Base-by-base conservation (phyloP, 2,113 vertebrate species). In the Hypomesus transpacificus region DNA sequence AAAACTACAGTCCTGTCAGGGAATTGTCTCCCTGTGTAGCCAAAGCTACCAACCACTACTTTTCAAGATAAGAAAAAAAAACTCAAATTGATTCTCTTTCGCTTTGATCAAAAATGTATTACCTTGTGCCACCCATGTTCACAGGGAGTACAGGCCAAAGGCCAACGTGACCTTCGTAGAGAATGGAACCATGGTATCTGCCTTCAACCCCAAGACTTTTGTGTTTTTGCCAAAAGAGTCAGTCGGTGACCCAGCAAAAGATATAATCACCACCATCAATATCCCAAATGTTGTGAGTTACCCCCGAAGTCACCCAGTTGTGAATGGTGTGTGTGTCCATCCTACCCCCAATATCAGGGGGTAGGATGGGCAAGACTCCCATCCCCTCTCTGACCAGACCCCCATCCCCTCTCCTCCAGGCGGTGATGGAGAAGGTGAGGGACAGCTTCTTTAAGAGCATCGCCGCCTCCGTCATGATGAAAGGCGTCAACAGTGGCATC, bases 271-370 rank as follows among this genome's bases (percentile, higher is more conserved):
- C 75, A 96, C 96, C 3, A 16, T 98, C 79, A 98, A 98, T 87
- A 94, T 99, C 77, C 97, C 97, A 46, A 90, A 90, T 9, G 85
- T 98, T 94, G 97, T 99, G 88, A 96, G 96, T 92, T 59, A 39
- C 39, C n/a, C 62, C 5, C 5, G 2, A 1, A 39, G 9, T 13
- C 39, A 46, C 31, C 31, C 31, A 34, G 31, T 7, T 34, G 31
- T 7, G 31, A 34, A 7, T 7, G 31, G 31, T 34, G 31, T 34
- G 2, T 31, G 4, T 7, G 31, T 24, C 70, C 31, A 21, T 26
- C 65, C n/a, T 21, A 0, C 16, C 57, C 34, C 60, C 28, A 9
- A 46, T n/a, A n/a, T n/a, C n/a, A n/a, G n/a, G n/a, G n/a, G n/a
- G n/a, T n/a, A n/a, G n/a, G n/a, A n/a, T n/a, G n/a, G n/a, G n/a